A percentile compares a stretch with the other conserved stretches of the same genome.
phyloP scores from a whole-genome alignment of 2,113 vertebrate genomes.

The Calidris pugnax region DNA sequence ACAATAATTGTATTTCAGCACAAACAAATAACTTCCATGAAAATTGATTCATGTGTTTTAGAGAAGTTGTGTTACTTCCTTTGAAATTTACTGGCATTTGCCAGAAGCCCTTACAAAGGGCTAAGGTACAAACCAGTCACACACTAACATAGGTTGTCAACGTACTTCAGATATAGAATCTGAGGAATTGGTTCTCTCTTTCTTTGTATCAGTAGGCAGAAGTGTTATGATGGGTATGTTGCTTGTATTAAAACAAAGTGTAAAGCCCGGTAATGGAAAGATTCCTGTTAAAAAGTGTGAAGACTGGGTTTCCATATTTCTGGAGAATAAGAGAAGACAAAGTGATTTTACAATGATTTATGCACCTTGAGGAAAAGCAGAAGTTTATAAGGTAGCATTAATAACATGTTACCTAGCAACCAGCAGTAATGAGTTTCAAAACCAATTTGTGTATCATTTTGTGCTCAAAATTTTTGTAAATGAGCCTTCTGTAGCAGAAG shows the following conservation, averaged over 20 bases:
- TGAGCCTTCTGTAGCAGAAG: neutral
- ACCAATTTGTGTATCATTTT: neutral
- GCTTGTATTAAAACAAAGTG: neutral
- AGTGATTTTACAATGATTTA: neutral
- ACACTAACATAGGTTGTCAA: accelerated
- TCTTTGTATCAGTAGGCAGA: neutral
- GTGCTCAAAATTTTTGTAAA: neutral
- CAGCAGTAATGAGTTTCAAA: neutral
- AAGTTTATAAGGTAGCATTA: neutral
- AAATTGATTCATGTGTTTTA: neutral
- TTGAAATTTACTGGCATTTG: neutral
- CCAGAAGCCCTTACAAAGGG: neutral
- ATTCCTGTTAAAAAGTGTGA: neutral
- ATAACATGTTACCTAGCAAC: neutral
- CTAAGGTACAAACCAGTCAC: neutral
- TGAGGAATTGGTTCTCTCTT: neutral
- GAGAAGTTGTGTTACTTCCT: neutral
- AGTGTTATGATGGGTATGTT: neutral
- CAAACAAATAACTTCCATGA: neutral
- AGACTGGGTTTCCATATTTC: neutral
- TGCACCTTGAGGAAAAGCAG: neutral
- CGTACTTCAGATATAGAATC: neutral
- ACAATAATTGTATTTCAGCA: neutral
- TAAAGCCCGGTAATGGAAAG: neutral
- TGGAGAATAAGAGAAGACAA: neutral